These are phyloP conservation scores for Hanleya hanleyi DNA, from an alignment of 2,888 invertebrate species.

Conservation along the genomic window DNA sequence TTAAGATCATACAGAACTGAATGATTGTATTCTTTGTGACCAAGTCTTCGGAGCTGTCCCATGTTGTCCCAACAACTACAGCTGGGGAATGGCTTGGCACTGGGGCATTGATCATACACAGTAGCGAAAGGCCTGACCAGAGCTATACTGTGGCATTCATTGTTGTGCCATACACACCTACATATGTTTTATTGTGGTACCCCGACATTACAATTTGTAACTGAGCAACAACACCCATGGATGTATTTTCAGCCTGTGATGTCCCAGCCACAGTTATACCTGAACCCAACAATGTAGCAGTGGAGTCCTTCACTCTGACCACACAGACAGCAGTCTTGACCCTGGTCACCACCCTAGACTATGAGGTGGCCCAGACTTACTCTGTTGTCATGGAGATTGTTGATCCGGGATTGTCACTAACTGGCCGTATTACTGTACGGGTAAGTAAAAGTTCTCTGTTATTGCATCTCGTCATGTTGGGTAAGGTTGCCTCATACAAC, in stretches of 20 bases:
- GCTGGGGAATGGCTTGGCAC: too few species aligned
- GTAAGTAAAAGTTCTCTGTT: slow-evolving; percentile 43
- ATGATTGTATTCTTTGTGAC: too few species aligned
- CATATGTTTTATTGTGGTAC: too few species aligned
- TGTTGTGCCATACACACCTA: too few species aligned
- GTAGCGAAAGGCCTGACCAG: too few species aligned
- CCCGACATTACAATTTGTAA: too few species aligned
- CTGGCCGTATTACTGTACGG: slow-evolving; percentile 52
- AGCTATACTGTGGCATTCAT: too few species aligned
- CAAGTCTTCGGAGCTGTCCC: too few species aligned
- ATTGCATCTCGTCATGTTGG: neutral
- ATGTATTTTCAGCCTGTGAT: slow-evolving; percentile 42
- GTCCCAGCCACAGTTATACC: slow-evolving; percentile 30
- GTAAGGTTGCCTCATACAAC: neutral
- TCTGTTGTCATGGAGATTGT: slow-evolving; percentile 46
- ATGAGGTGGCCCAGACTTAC: slow-evolving; percentile 48
- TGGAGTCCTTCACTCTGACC: slow-evolving; percentile 43
- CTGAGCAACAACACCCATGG: too few species aligned
- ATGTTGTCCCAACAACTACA: too few species aligned
- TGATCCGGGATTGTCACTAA: slow-evolving; percentile 43
- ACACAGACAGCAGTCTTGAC: slow-evolving; percentile 44
- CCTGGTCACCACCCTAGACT: slow-evolving; percentile 49
- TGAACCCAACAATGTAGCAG: slow-evolving; percentile 36
- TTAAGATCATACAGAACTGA: too few species aligned
- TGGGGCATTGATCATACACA: too few species aligned